Evolutionary conservation across 2,797 vertebrate genomes (phyloP).

Genomic region (Uromys caudimaculatus): DNA sequence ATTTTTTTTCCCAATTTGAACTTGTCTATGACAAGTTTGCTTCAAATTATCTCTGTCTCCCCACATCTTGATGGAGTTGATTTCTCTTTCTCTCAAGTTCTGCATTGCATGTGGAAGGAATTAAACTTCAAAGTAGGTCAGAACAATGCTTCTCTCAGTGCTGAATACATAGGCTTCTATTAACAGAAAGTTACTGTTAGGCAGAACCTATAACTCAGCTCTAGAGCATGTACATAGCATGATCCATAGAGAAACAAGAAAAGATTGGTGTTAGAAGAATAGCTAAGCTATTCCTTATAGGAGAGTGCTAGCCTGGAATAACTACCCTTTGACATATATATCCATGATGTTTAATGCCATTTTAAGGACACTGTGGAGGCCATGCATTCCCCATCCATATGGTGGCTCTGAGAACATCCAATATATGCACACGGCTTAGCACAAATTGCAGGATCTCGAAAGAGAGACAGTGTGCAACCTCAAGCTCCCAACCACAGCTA

Average conservation of each 20-base stretch:
- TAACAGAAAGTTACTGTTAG: background rate
- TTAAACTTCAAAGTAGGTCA: background rate
- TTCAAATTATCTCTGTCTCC: background rate
- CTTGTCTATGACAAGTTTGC: background rate
- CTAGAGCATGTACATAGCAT: background rate
- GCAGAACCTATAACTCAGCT: background rate
- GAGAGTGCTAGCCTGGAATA: background rate
- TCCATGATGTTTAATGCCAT: background rate
- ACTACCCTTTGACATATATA: background rate
- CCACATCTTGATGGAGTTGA: rapidly evolving
- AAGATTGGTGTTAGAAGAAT: background rate
- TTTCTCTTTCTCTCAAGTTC: background rate
- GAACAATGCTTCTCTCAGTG: background rate
- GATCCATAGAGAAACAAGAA: background rate
- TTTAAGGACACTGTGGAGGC: slow-evolving; percentile 7
- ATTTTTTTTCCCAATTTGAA: background rate
- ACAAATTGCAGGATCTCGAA: slow-evolving; percentile 31
- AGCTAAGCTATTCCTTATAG: background rate
- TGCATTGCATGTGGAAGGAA: background rate
- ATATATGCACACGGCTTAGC: slow-evolving; percentile 71
- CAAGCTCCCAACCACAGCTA: slow-evolving; percentile 46
- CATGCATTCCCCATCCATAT: slow-evolving; percentile 62
- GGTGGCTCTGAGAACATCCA: slow-evolving; percentile 66
- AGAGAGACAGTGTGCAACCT: slow-evolving; percentile 41
- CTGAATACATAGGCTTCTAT: rapidly evolving